phyloP scores from a whole-genome alignment of 1,140 invertebrate species.

The Hyphantria cunea region DNA sequence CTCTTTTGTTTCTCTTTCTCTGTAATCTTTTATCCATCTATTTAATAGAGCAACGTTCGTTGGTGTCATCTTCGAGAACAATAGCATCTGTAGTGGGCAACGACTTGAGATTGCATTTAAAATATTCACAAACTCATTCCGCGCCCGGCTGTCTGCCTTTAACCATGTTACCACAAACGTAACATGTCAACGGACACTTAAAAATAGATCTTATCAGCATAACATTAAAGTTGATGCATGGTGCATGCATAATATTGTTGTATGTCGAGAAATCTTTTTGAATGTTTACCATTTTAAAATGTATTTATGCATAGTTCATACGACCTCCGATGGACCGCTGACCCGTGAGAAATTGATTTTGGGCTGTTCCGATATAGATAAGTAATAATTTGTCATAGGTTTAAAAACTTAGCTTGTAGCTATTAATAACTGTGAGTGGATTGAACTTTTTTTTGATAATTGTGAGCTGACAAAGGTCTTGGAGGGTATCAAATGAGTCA shows the following conservation, averaged over 20 bases:
- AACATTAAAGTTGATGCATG: slow-evolving; percentile 1
- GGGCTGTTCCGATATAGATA: slow-evolving; percentile 18
- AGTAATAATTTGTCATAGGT: slow-evolving; percentile 26
- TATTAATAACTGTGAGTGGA: slow-evolving; percentile 9
- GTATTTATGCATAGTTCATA: slow-evolving; percentile 55
- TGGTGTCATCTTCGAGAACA: slow-evolving; percentile 44
- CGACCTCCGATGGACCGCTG: slow-evolving; percentile 40
- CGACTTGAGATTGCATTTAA: slow-evolving; percentile 68
- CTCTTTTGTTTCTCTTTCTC: too few relatives aligned
- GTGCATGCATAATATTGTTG: neutral
- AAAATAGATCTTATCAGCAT: slow-evolving; percentile 29
- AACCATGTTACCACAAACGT: slow-evolving; percentile 36
- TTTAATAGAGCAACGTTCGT: slow-evolving; percentile 41
- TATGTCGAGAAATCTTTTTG: slow-evolving; percentile 28
- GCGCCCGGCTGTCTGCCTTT: slow-evolving; percentile 50
- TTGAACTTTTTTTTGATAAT: slow-evolving; percentile 1
- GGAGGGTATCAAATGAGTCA: neutral
- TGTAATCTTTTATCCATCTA: too few relatives aligned
- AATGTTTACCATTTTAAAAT: slow-evolving; percentile 43
- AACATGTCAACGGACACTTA: neutral
- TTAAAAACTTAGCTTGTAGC: slow-evolving; percentile 10
- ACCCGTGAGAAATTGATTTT: slow-evolving; percentile 52
- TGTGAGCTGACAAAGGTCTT: slow-evolving; percentile 5
- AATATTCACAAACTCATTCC: slow-evolving; percentile 71
- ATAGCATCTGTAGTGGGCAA: slow-evolving; percentile 62